Conservation (phyloP, 2,797 vertebrate genomes). For the Brotula barbata region DNA sequence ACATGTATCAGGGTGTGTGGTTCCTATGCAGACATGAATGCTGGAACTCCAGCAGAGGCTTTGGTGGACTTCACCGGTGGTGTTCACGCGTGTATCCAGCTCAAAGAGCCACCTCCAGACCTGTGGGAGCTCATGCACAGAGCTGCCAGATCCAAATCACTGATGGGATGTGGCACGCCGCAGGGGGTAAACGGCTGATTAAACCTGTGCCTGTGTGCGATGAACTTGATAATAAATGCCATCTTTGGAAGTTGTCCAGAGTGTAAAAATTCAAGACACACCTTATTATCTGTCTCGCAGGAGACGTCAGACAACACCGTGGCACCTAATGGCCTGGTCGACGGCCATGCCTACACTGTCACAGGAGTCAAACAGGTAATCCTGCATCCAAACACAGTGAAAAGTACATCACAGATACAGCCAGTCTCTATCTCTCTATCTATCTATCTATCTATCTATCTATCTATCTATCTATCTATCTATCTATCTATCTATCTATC, state of each 20-base stretch:
- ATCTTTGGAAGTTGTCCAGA: too few species aligned
- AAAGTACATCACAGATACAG: too few species aligned
- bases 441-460: too few species aligned
- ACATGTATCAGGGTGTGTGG: slow-evolving; percentile 80
- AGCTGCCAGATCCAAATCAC: slow-evolving; percentile 74
- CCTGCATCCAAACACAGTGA: too few species aligned
- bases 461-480: too few species aligned
- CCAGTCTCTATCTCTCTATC: too few species aligned
- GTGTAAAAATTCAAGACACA: too few species aligned
- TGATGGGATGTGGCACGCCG: slow-evolving; percentile 83
- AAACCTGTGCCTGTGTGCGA: too few species aligned
- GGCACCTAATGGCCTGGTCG: slow-evolving; percentile 68
- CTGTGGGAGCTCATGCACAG: slow-evolving; percentile 81
- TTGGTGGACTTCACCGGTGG: slow-evolving; percentile 89
- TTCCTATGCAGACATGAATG: slow-evolving; percentile 85
- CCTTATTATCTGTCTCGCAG: slow-evolving; percentile 49
- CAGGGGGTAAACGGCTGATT: slow-evolving; percentile 79
- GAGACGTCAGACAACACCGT: slow-evolving; percentile 44
- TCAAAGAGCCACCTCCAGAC: slow-evolving; percentile 70
- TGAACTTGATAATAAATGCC: too few species aligned
- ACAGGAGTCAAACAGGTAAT: slow-evolving; percentile 74
- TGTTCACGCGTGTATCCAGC: slow-evolving; percentile 75
- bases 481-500: too few species aligned
- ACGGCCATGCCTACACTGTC: slow-evolving; percentile 75
- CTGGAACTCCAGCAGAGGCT: slow-evolving; percentile 83